These are phyloP conservation scores for Sebastes flavidus DNA, from an alignment of 2,797 vertebrate genomes.

Conservation along the genomic window DNA sequence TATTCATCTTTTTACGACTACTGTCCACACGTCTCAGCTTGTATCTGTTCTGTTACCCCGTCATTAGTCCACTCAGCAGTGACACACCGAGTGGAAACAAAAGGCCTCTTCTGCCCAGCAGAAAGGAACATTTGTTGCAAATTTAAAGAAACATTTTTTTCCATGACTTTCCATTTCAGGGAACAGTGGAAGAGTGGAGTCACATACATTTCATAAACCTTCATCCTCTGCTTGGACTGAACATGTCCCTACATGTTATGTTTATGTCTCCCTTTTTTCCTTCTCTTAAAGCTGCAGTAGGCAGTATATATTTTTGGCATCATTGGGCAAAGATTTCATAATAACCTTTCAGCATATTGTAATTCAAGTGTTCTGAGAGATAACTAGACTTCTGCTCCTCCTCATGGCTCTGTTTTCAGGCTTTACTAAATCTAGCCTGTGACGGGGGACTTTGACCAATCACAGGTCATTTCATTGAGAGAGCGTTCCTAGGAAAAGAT, in stretches of 20 bases:
- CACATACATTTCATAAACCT: neutral
- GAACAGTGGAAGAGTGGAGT: neutral
- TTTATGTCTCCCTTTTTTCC: neutral
- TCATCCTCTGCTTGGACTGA: neutral
- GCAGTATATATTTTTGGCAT: no score
- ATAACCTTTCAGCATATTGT: no score
- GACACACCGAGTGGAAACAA: constrained; percentile 21
- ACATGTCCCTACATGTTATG: constrained; percentile 8
- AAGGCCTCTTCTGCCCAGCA: neutral
- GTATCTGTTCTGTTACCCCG: neutral
- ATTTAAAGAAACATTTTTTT: constrained; percentile 18
- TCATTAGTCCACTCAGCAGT: constrained; percentile 5
- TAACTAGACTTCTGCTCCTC: no score
- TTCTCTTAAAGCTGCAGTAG: no score
- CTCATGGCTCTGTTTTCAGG: no score
- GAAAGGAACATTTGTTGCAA: constrained; percentile 38
- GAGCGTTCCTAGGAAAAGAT: no score
- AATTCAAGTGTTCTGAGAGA: no score
- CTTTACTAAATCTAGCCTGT: no score
- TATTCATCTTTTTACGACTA: no score
- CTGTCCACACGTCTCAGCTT: constrained; percentile 4
- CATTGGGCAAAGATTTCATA: no score
- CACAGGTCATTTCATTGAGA: no score
- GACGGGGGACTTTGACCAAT: no score
- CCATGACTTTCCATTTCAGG: constrained; percentile 1